Evolutionary conservation across 1,140 invertebrate genomes (phyloP).

Genomic region (Protaetia brevitarsis): DNA sequence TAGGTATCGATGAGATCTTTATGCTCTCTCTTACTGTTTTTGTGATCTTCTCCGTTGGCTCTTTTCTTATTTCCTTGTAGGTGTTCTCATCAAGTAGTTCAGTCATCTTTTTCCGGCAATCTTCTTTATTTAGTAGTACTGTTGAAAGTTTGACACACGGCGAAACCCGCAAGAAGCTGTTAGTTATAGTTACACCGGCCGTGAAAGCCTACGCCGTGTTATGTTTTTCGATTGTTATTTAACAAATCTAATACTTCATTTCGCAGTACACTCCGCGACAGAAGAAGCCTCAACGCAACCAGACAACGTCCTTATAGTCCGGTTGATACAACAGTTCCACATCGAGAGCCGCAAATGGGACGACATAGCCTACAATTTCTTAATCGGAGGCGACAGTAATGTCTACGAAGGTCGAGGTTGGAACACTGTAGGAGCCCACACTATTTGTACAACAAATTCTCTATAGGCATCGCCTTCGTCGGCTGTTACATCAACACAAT

Average conservation of each 20-base stretch:
- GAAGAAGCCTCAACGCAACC: constrained; percentile 48
- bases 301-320: constrained; percentile 48
- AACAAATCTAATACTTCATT: neutral
- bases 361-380: constrained; percentile 55
- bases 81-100: too few relatives aligned
- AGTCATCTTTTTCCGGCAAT: too few relatives aligned
- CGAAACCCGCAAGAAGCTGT: too few relatives aligned
- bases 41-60: too few relatives aligned
- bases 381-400: constrained; percentile 56
- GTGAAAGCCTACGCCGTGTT: too few relatives aligned
- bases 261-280: constrained; percentile 51
- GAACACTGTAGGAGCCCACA: constrained; percentile 63
- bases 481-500: constrained; percentile 55
- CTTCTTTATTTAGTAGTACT: too few relatives aligned
- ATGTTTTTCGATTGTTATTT: too few relatives aligned
- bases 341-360: constrained; percentile 51
- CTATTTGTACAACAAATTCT: constrained; percentile 59
- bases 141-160: too few relatives aligned
- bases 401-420: constrained; percentile 60
- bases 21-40: too few relatives aligned
- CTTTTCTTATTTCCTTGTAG: neutral
- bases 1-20: too few relatives aligned
- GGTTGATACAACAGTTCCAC: constrained; percentile 48
- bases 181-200: too few relatives aligned
- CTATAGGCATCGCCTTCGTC: constrained; percentile 63